Evolutionary conservation across 2,797 vertebrate genomes (phyloP).

Genomic region (Petrocephalus schoutedeni): DNA sequence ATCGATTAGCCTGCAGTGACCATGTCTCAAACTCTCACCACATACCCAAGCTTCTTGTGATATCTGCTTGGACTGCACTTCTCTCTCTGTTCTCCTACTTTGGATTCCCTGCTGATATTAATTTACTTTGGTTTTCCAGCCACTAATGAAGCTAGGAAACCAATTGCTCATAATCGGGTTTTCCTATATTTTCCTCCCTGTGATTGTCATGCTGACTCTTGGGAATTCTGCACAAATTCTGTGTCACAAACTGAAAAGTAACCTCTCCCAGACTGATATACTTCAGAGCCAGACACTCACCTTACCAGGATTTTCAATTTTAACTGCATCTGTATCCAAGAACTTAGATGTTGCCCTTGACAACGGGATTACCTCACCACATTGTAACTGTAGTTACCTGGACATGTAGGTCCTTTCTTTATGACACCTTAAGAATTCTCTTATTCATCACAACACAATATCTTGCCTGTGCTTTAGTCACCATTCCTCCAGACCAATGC

Average conservation of each 20-base stretch:
- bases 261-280: neutral
- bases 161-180: neutral
- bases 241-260: neutral
- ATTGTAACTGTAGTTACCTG: neutral
- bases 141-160: neutral
- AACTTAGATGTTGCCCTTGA: constrained; percentile 9
- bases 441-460: neutral
- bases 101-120: too few relatives aligned
- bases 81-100: neutral
- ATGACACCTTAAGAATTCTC: neutral
- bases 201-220: neutral
- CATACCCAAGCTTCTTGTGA: neutral
- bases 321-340: constrained; percentile 1
- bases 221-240: neutral
- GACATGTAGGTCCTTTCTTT: neutral
- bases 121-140: neutral
- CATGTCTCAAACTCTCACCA: neutral
- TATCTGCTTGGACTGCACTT: neutral
- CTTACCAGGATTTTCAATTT: neutral
- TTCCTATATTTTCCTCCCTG: neutral
- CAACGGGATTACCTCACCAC: neutral
- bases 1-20: neutral
- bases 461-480: neutral
- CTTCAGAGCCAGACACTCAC: neutral
- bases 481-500: neutral